Evolutionary conservation across 1,140 invertebrate genomes (phyloP), one percentile per base, ranked within the genome.

Genomic region (Leptinotarsa defecta): DNA sequence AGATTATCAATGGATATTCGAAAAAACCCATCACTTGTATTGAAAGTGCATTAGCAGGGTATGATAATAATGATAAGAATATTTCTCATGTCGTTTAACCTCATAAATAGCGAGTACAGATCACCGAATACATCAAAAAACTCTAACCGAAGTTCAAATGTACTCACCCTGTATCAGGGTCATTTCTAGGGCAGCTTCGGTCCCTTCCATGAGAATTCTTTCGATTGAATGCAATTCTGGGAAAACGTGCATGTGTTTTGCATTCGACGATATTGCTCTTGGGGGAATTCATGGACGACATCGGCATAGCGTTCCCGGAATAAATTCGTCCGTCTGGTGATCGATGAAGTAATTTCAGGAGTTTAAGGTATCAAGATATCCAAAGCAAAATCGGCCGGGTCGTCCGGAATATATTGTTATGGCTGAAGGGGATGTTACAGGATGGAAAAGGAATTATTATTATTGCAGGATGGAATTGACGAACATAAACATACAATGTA

Each of bases 261-360:
- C 52, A 57, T 57, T 13, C 52, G 52, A 15, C 2, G 17, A 57
- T 57, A 57, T 57, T 57, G 52, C 52, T 57, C 52, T 15, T 17
- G 52, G n/a, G 52, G 52, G 52, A 57, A 57, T 57, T 19, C n/a
- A 57, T 57, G 52, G 52, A 57, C n/a, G 52, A 57, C 52, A 57
- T 57, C n/a, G 52, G 52, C 15, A 57, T 57, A 57, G 17, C n/a
- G n/a, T n/a, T 57, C 13, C 3, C n/a, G 52, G 52, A 57, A 57
- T 57, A 15, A 15, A 19, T 15, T 5, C 52, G 52, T 57, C 52
- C 52, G 3, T 15, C 52, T 19, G 15, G 52, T 57, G 52, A 57
- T 57, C 52, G 52, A 57, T 57, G 52, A 57, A 57, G 52, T 57
- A 57, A 57, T 57, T 57, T 19, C 4, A 5, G 52, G 52, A 57